Evolutionary conservation across 2,113 vertebrate genomes (phyloP), one percentile per base, ranked within the genome.

Genomic region (Atractosteus spatula): DNA sequence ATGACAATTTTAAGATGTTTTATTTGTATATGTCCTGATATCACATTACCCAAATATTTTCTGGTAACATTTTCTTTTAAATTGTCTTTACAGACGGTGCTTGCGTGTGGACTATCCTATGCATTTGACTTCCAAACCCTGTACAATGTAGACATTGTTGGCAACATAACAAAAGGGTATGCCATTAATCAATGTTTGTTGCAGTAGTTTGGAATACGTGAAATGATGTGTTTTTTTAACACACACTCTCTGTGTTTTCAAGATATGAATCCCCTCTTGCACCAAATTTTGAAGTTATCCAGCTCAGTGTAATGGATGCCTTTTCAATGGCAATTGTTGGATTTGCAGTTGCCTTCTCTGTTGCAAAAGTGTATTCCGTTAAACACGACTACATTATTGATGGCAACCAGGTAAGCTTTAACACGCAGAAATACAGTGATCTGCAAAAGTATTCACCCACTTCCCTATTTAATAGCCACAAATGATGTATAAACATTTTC

Each of bases 351-450:
- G 95, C 93, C 8, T 98, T 94, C 82, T 97, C 97, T 0, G 96
- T 99, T 47, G 96, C 96, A 47, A 98, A 97, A 12, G 93, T 99
- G 54, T 99, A 97, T 72, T 91, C 97, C 17, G 83, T 95, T 66
- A 99, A 99, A 78, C 91, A 99, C 0, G 97, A 99, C 79, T 99
- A 99, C 74, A 74, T 88, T 0, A 82, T 99, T 13, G 91, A 98
- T 16, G 93, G 93, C 73, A 99, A 97, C 74, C 96, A 99, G 94
- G 97, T 96, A 75, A 77, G 77, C 8, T 4, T 65, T 59, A 16
- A 29, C 29, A 29, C 1, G 29, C 29, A 29, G 29, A 29, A 29
- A 29, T 29, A 29, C 29, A 29, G 29, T 29, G 0, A 29, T 29
- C 29, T 29, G 29, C 29, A 29, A 29, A 29, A 29, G 29, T 29